Conservation (phyloP, 2,888 invertebrate species). For the Drosophila pullipes region DNA sequence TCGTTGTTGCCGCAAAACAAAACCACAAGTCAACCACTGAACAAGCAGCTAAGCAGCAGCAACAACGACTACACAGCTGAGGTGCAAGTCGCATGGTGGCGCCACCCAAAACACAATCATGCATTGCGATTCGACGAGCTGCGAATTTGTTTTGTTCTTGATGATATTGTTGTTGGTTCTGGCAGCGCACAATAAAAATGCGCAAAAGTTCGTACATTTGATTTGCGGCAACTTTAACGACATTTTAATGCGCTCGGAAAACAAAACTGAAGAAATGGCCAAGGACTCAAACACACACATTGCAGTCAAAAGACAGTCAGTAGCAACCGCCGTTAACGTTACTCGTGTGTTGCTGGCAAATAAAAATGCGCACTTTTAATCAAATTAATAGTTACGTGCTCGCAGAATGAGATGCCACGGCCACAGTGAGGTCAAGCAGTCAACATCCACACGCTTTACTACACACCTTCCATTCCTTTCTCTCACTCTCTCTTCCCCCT, state of each 20-base stretch:
- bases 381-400: slow-evolving; percentile 71
- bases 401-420: slow-evolving; percentile 5
- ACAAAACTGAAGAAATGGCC: slow-evolving; percentile 50
- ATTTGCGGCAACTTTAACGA: slow-evolving; percentile 79
- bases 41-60: slow-evolving; percentile 57
- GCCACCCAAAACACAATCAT: slow-evolving; percentile 50
- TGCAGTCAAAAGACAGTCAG: slow-evolving; percentile 6
- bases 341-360: slow-evolving; percentile 57
- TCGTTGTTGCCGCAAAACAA: slow-evolving; percentile 54
- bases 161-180: slow-evolving; percentile 23
- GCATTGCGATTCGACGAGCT: slow-evolving; percentile 52
- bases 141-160: slow-evolving; percentile 13
- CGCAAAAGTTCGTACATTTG: slow-evolving; percentile 77
- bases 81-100: slow-evolving; percentile 31
- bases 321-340: slow-evolving; percentile 29
- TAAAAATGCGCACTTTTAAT: slow-evolving; percentile 75
- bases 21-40: slow-evolving; percentile 74
- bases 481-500: background rate
- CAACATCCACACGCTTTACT: slow-evolving; percentile 4
- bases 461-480: background rate
- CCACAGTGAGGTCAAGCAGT: slow-evolving; percentile 46
- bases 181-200: slow-evolving; percentile 66
- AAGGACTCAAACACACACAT: slow-evolving; percentile 10
- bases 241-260: slow-evolving; percentile 78
- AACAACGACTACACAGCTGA: slow-evolving; percentile 12